phyloP scores from a whole-genome alignment of 92 coral and sea anemone genomes.

The Pocillopora grandis region DNA sequence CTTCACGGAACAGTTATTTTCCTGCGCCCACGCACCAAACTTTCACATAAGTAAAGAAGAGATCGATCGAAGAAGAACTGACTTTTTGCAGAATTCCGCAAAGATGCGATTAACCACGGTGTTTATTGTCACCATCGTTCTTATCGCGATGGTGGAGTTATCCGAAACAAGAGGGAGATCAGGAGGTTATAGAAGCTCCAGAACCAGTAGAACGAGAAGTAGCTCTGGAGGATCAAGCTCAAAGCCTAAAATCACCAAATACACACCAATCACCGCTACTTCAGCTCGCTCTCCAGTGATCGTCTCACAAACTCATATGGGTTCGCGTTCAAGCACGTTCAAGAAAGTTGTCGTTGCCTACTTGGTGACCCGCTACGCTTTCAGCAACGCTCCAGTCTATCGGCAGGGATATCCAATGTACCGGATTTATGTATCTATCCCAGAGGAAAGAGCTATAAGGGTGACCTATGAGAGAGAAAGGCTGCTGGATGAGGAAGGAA shows the following conservation, averaged over 20 bases:
- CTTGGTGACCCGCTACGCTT: background rate
- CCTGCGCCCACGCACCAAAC: no score
- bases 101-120: background rate
- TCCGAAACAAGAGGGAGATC: background rate
- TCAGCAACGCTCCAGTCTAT: conserved; percentile 40
- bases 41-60: no score
- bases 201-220: background rate
- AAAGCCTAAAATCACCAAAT: conserved; percentile 28
- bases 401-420: conserved; percentile 42
- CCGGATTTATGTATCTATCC: conserved; percentile 23
- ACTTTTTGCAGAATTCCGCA: background rate
- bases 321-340: conserved; percentile 27
- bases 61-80: no score
- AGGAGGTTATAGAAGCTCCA: background rate
- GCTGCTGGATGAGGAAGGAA: conserved; percentile 10
- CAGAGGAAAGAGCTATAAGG: conserved; percentile 37
- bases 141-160: background rate
- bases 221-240: background rate
- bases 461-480: conserved; percentile 9
- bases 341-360: conserved; percentile 21
- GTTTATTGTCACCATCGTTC: conserved; percentile 1
- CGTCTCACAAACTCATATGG: conserved; percentile 15
- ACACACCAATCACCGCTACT: conserved; percentile 34
- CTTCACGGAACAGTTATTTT: no score
- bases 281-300: conserved; percentile 35